Evolutionary conservation across 1,140 invertebrate species (phyloP).

Genomic region (Procambarus clarkii): DNA sequence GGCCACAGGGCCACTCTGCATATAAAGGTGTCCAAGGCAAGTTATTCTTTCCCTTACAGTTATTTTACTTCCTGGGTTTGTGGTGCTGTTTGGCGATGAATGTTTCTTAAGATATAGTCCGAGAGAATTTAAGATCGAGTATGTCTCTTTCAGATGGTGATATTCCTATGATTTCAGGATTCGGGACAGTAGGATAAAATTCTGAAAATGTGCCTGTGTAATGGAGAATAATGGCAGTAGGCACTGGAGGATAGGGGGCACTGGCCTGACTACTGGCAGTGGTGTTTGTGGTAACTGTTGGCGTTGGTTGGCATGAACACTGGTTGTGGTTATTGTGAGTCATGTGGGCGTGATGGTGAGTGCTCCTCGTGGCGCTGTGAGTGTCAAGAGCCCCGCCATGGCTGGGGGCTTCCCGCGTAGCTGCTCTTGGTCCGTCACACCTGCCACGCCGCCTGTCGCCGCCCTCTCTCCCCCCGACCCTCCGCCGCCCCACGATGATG

Average conservation of each 20-base stretch:
- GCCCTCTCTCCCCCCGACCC: slow-evolving; percentile 19
- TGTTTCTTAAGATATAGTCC: too few relatives aligned
- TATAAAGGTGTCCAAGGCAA: too few relatives aligned
- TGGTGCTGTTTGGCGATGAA: too few relatives aligned
- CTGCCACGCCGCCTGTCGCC: slow-evolving; percentile 61
- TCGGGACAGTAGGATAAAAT: too few relatives aligned
- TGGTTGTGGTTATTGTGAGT: not conserved
- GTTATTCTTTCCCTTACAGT: too few relatives aligned
- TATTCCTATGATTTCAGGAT: too few relatives aligned
- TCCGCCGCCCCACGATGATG: not conserved
- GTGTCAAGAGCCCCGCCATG: slow-evolving; percentile 40
- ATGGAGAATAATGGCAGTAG: too few relatives aligned
- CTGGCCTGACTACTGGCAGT: not conserved
- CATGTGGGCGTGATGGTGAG: slow-evolving; percentile 26
- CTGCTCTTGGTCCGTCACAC: slow-evolving; percentile 62
- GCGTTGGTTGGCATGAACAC: not conserved
- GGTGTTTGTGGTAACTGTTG: not conserved
- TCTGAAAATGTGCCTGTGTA: not conserved
- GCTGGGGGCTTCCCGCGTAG: slow-evolving; percentile 58
- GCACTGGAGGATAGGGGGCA: not conserved
- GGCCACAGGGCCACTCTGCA: too few relatives aligned
- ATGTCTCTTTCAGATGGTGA: too few relatives aligned
- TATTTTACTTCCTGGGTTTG: too few relatives aligned
- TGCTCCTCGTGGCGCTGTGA: slow-evolving; percentile 7
- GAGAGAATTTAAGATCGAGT: too few relatives aligned